phyloP scores from a whole-genome alignment of 2,797 vertebrate genomes.

The Podargus strigoides region DNA sequence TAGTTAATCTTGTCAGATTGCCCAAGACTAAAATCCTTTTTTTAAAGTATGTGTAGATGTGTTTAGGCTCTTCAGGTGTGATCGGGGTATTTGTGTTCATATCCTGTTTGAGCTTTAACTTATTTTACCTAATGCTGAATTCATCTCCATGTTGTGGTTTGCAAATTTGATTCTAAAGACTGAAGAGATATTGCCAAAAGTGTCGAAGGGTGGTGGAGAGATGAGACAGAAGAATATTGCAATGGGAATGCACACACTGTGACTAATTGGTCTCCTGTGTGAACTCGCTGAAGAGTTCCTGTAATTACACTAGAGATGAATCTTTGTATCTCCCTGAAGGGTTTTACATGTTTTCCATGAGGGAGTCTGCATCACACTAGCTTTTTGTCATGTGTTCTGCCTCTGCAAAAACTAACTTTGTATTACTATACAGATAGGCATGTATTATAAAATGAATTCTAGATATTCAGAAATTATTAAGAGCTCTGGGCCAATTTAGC shows the following conservation, averaged over 20 bases:
- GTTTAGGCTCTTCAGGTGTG: neutral
- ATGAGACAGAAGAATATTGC: neutral
- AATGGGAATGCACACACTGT: neutral
- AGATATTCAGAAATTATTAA: neutral
- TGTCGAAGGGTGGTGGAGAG: neutral
- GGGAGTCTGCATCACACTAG: neutral
- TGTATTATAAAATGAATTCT: neutral
- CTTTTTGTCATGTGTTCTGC: neutral
- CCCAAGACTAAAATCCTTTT: neutral
- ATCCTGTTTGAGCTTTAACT: neutral
- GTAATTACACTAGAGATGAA: neutral
- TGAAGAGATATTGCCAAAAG: neutral
- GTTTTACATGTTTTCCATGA: neutral
- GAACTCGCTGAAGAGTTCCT: neutral
- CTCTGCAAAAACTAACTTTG: neutral
- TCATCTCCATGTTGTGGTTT: neutral
- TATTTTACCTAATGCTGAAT: neutral
- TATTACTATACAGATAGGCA: neutral
- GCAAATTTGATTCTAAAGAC: neutral
- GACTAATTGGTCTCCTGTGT: neutral
- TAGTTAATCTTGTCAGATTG: neutral
- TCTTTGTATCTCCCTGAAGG: neutral
- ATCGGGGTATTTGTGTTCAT: neutral
- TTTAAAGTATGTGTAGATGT: neutral
- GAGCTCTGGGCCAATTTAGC: neutral